Conservation (phyloP, 2,888 invertebrate genomes). For the Cordilura impudica region DNA sequence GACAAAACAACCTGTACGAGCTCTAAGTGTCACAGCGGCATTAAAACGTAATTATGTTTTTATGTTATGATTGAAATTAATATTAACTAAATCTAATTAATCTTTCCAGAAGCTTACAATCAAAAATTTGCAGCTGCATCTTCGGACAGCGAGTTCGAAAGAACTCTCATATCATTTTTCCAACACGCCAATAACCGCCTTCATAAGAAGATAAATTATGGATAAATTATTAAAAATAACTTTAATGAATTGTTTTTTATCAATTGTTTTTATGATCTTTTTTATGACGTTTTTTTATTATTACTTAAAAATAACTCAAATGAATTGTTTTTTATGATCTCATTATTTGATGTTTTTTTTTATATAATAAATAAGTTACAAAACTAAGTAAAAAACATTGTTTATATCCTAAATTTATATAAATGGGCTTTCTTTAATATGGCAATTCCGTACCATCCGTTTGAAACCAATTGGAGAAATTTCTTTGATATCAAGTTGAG, state of each 20-base stretch:
- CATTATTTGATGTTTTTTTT: too few relatives aligned
- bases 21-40: background rate
- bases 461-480: background rate
- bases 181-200: slow-evolving; percentile 5
- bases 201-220: background rate
- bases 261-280: too few relatives aligned
- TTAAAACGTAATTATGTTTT: background rate
- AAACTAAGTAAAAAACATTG: slow-evolving; percentile 16
- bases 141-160: slow-evolving; percentile 21
- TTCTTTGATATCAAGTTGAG: too few relatives aligned
- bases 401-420: slow-evolving; percentile 1
- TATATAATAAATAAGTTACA: background rate
- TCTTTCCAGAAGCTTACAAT: slow-evolving; percentile 20
- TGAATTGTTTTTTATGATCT: too few relatives aligned
- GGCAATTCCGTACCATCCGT: background rate
- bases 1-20: slow-evolving; percentile 18
- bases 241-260: too few relatives aligned
- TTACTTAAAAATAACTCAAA: too few relatives aligned
- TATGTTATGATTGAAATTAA: slow-evolving; percentile 14
- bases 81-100: slow-evolving; percentile 18
- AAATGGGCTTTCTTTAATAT: background rate
- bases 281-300: too few relatives aligned
- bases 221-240: too few relatives aligned
- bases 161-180: slow-evolving; percentile 21
- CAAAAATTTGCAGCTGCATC: slow-evolving; percentile 21